These are phyloP conservation scores for Andrena haemorrhoa DNA, from an alignment of 2,888 invertebrate species.

Conservation along the genomic window DNA sequence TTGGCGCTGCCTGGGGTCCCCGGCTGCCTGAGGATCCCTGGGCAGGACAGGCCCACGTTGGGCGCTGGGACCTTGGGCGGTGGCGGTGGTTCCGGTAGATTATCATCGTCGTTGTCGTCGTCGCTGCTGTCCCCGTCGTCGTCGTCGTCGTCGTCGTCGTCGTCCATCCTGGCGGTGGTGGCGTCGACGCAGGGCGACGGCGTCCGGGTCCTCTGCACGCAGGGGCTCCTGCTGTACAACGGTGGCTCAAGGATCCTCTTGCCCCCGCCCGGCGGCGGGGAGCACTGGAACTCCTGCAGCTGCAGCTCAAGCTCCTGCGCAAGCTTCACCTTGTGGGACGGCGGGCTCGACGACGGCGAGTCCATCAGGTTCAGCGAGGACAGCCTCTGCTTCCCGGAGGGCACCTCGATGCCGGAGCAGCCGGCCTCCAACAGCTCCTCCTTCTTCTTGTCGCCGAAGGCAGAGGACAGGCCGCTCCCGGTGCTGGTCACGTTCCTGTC, in stretches of 20 bases:
- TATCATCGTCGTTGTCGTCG: constrained; percentile 85
- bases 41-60: constrained; percentile 84
- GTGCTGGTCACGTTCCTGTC: constrained; percentile 86
- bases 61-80: constrained; percentile 87
- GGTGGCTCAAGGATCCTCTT: constrained; percentile 80
- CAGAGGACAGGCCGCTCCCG: constrained; percentile 60
- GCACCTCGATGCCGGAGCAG: constrained; percentile 88
- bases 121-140: constrained; percentile 85
- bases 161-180: constrained; percentile 79
- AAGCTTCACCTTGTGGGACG: constrained; percentile 80
- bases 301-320: constrained; percentile 87
- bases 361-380: constrained; percentile 79
- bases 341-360: constrained; percentile 77
- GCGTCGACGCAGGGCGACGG: constrained; percentile 83
- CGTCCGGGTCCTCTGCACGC: constrained; percentile 75
- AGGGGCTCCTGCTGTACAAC: constrained; percentile 77
- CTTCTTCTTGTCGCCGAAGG: constrained; percentile 89
- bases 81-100: constrained; percentile 88
- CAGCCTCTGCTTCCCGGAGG: constrained; percentile 80
- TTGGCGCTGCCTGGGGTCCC: constrained; percentile 92
- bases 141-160: constrained; percentile 84
- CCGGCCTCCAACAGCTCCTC: constrained; percentile 91
- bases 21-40: constrained; percentile 89
- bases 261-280: constrained; percentile 85
- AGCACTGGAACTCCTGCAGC: constrained; percentile 88